Evolutionary conservation across 2,888 invertebrate species (phyloP).

Genomic region (Brenthis ino): DNA sequence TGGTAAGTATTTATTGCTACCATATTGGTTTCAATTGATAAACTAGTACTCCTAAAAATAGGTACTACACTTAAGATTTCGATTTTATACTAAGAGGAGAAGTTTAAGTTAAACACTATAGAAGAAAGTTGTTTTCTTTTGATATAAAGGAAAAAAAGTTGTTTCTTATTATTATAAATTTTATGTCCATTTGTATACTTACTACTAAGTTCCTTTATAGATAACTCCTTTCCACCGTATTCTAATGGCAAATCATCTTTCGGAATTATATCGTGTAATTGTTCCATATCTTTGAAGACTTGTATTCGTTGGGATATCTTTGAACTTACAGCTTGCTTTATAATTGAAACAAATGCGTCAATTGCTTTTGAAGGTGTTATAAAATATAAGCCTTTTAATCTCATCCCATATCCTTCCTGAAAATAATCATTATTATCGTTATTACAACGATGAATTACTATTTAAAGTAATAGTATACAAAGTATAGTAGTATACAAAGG

Average conservation of each 20-base stretch:
- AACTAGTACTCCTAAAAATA: too few relatives aligned
- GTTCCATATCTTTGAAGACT: slow-evolving; percentile 31
- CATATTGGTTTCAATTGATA: too few relatives aligned
- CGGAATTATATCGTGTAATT: slow-evolving; percentile 39
- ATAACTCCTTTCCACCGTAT: slow-evolving; percentile 48
- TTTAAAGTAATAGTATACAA: too few relatives aligned
- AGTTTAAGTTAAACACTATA: too few relatives aligned
- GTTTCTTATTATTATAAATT: too few relatives aligned
- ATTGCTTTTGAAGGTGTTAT: slow-evolving; percentile 52
- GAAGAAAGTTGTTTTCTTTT: too few relatives aligned
- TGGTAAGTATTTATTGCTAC: too few relatives aligned
- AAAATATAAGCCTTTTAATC: slow-evolving; percentile 53
- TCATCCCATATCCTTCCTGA: slow-evolving; percentile 56
- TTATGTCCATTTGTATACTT: not conserved
- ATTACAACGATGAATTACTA: not conserved
- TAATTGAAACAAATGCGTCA: slow-evolving; percentile 49
- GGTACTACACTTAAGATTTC: too few relatives aligned
- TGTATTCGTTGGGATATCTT: slow-evolving; percentile 38
- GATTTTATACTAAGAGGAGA: too few relatives aligned
- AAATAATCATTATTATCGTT: slow-evolving; percentile 21
- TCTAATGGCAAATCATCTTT: slow-evolving; percentile 48
- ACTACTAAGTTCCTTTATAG: slow-evolving; percentile 37
- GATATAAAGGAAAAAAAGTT: too few relatives aligned
- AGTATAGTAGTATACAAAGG: too few relatives aligned
- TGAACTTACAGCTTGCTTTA: slow-evolving; percentile 44